These are phyloP conservation scores for Tyrannus savana DNA, from an alignment of 2,113 vertebrate species.

Conservation along the genomic window DNA sequence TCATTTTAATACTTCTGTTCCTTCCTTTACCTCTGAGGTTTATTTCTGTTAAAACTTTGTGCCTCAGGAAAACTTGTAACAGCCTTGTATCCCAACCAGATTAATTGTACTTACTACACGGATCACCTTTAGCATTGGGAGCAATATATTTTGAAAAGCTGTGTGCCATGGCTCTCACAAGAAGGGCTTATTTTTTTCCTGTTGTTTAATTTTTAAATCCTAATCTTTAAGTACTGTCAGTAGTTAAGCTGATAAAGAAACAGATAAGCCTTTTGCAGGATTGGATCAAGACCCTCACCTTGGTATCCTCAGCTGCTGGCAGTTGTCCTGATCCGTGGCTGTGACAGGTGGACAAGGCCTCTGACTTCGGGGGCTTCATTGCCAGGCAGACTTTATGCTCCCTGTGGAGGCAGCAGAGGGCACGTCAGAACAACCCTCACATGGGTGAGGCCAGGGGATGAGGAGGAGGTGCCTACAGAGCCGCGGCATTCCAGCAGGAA, in stretches of 20 bases:
- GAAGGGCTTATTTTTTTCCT: not conserved
- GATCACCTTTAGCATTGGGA: not conserved
- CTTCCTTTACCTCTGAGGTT: not conserved
- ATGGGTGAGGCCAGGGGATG: not conserved
- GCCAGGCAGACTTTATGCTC: not conserved
- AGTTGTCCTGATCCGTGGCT: not conserved
- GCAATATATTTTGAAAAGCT: not conserved
- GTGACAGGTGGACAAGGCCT: not conserved
- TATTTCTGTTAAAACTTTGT: not conserved
- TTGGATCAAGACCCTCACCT: not conserved
- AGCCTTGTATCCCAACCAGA: not conserved
- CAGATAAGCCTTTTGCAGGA: not conserved
- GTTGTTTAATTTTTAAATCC: not conserved
- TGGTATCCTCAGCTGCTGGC: not conserved
- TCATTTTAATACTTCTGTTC: not conserved
- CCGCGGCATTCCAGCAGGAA: not conserved
- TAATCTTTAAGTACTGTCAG: not conserved
- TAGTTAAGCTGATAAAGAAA: not conserved
- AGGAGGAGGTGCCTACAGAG: not conserved
- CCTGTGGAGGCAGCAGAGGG: not conserved
- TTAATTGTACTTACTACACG: not conserved
- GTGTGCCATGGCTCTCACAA: not conserved
- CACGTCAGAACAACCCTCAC: not conserved
- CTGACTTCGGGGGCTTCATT: not conserved
- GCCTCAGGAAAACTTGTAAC: not conserved